Conservation (phyloP, 23 tunicate genomes). For the Ciona savignyi region DNA sequence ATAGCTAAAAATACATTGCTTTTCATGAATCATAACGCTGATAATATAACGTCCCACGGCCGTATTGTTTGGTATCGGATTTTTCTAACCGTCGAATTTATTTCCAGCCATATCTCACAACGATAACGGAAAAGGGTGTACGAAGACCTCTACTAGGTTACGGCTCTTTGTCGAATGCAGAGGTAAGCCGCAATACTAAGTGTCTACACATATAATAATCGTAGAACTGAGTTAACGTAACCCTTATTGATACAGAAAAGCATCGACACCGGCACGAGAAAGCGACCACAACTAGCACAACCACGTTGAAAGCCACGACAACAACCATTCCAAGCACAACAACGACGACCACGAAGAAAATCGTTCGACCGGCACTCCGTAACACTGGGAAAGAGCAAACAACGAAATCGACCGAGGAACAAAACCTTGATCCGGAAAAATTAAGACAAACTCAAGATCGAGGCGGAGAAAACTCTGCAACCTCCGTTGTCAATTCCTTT, state of each 20-base stretch:
- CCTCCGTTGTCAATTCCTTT: no score
- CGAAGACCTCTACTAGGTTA: conserved; percentile 15
- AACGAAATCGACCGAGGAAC: not conserved
- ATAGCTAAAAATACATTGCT: no score
- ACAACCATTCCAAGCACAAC: not conserved
- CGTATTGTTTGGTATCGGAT: no score
- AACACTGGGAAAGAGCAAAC: not conserved
- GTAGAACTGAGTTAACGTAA: not conserved
- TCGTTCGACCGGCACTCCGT: not conserved
- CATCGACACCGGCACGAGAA: no score
- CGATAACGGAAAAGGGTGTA: conserved; percentile 10
- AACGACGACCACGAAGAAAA: not conserved
- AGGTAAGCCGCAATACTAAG: no score
- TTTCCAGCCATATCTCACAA: conserved; percentile 16
- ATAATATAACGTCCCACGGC: no score
- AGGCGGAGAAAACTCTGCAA: no score
- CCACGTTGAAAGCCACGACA: not conserved
- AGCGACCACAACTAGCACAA: not conserved
- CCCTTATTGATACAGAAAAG: not conserved
- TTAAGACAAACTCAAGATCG: not conserved
- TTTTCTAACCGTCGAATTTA: no score
- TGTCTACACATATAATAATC: no score
- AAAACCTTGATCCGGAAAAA: not conserved
- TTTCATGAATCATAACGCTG: no score
- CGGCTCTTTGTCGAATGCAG: conserved; percentile 35